Evolutionary conservation across 2,888 invertebrate species (phyloP), one percentile per base, ranked within the genome.

Genomic region (Stenolophus ochropezus): DNA sequence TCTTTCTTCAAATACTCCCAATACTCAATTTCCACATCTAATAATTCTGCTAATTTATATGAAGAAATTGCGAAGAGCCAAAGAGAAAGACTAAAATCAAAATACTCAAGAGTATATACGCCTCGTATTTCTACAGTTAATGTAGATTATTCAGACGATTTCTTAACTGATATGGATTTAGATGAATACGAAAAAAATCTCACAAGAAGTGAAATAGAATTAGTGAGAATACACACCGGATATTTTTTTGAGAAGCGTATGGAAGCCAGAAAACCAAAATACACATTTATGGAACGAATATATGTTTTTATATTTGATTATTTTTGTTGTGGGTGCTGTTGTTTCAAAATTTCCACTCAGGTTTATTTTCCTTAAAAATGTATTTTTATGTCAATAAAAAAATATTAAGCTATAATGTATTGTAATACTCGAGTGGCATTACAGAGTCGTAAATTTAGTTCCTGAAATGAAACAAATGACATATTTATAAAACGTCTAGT

Each of bases 191-290:
- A 69, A 16, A n/a, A 14, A 16, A 33, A 69, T 33, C 33, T 69
- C 8, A 69, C 65, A 14, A 33, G 16, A 3, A 69, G 65, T 27
- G 65, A 69, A 33, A 33, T 69, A 69, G 42, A 27, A 20, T 11
- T 69, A 18, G 27, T 69, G 8, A 33, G 65, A 33, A 69, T 69
- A 18, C 65, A 69, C 16, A 69, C 65, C 11, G 65, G 65, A 1
- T 27, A 16, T 16, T 8, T 33, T 16, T 18, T 8, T 2, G 33
- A 69, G 27, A 5, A 6, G 8, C 2, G 3, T 0, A 69, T 11
- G 8, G 16, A 18, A 16, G 16, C 14, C 8, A 27, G 6, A 21
- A 69, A 69, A 16, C 65, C 65, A 1, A 69, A 69, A 69, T 18
- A 27, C 1, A 69, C 14, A 8, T 14, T 6, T 4, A 69, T 14